These are phyloP conservation scores for Dinothrombium tinctorium DNA, from an alignment of 1,140 invertebrate genomes.

Conservation along the genomic window DNA sequence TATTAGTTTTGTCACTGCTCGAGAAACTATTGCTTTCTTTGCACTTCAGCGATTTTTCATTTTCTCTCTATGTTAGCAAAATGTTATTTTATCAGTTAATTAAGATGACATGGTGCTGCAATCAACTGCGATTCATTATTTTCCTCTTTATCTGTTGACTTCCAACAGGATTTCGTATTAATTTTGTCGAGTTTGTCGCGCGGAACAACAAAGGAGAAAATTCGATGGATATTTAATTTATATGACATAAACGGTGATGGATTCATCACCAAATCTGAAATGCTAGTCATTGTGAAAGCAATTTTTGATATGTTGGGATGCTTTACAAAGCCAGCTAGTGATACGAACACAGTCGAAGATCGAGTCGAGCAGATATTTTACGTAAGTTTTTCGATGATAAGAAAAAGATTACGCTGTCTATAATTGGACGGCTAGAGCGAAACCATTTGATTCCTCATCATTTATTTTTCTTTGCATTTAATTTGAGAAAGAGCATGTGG, in stretches of 20 bases:
- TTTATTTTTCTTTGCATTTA: too few relatives aligned
- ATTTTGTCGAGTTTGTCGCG: conserved; percentile 14
- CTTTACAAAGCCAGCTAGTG: conserved; percentile 46
- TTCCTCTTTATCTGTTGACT: too few relatives aligned
- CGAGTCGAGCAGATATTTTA: conserved; percentile 73
- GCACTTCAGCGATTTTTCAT: too few relatives aligned
- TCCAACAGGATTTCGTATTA: conserved; percentile 14
- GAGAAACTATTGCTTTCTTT: too few relatives aligned
- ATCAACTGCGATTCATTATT: neutral
- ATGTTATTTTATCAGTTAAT: neutral
- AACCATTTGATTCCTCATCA: too few relatives aligned
- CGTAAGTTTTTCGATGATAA: too few relatives aligned
- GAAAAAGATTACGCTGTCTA: too few relatives aligned
- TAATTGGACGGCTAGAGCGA: too few relatives aligned
- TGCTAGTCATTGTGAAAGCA: conserved; percentile 59
- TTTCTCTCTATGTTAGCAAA: neutral
- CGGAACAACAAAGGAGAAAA: conserved; percentile 30
- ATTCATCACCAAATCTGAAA: conserved; percentile 36
- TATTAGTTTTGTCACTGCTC: too few relatives aligned
- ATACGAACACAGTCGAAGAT: conserved; percentile 48
- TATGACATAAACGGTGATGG: conserved; percentile 21
- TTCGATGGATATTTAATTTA: conserved; percentile 19
- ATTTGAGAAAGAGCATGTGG: too few relatives aligned
- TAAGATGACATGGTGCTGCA: too few relatives aligned
- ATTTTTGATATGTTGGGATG: conserved; percentile 77